Conservation (phyloP, 1,140 invertebrate species). For the Leptinotarsa undecemlineata region DNA sequence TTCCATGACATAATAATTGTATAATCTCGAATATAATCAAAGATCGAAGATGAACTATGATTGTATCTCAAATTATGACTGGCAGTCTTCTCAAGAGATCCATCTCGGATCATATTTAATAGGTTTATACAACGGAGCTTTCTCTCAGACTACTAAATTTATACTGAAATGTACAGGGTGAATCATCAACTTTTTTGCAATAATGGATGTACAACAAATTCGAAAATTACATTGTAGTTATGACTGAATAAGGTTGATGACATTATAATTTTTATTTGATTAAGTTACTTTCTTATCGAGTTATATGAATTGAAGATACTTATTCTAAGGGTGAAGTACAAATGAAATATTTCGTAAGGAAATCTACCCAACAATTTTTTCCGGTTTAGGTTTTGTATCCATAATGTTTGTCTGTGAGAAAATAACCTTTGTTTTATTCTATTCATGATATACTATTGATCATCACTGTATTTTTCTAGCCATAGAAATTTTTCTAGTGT, state of each 20-base stretch:
- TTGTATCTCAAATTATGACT: neutral
- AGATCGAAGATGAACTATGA: constrained; percentile 2
- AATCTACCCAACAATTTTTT: no score
- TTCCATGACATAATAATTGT: constrained; percentile 12
- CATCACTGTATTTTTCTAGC: constrained; percentile 16
- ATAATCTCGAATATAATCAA: neutral
- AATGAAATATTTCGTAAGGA: no score
- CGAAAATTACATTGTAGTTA: no score
- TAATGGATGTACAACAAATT: no score
- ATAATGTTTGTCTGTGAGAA: neutral
- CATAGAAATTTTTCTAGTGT: neutral
- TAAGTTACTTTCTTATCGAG: no score
- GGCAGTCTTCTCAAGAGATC: neutral
- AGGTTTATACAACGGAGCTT: neutral
- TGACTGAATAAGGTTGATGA: no score
- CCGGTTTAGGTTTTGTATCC: no score
- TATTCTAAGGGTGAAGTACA: no score
- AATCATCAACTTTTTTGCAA: no score
- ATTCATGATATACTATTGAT: neutral
- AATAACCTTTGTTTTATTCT: neutral
- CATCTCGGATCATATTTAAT: neutral
- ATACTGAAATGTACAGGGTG: neutral
- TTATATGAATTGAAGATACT: no score
- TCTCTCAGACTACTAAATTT: neutral
- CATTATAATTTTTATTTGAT: no score